These are phyloP conservation scores for Polydrusus pterygomalis DNA, from an alignment of 2,888 invertebrate genomes.

Conservation along the genomic window DNA sequence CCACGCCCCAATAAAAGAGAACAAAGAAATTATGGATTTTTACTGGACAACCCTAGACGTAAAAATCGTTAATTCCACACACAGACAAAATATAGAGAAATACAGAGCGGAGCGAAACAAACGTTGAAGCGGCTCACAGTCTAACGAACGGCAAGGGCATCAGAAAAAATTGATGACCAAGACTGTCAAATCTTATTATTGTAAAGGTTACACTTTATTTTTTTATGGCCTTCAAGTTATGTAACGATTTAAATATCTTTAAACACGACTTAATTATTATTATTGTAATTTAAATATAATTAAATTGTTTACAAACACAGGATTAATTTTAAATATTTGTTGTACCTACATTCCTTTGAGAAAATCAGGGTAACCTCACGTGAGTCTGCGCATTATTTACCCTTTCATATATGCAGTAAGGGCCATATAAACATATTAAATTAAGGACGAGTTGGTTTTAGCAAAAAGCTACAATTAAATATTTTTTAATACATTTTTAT, in stretches of 20 bases:
- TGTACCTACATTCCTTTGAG: neutral
- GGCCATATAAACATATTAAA: neutral
- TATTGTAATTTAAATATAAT: neutral
- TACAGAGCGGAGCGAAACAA: neutral
- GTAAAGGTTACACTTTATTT: too few relatives aligned
- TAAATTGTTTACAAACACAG: neutral
- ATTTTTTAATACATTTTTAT: too few relatives aligned
- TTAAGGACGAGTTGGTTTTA: neutral
- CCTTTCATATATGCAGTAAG: neutral
- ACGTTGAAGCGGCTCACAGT: too few relatives aligned
- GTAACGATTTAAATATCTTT: neutral
- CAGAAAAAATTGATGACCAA: too few relatives aligned
- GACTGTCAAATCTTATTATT: neutral
- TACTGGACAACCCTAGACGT: neutral
- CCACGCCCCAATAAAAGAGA: slow-evolving; percentile 8
- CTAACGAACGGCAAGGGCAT: too few relatives aligned
- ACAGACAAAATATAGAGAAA: neutral
- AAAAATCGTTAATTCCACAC: slow-evolving; percentile 2
- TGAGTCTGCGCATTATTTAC: too few relatives aligned
- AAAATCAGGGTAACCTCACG: neutral
- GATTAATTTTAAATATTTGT: neutral
- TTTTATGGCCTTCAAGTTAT: neutral
- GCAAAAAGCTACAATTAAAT: neutral
- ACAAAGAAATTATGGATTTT: slow-evolving; percentile 26
- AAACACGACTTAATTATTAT: neutral